Evolutionary conservation across 2,113 vertebrate genomes (phyloP).

Genomic region (Choloepus hoffmanni): DNA sequence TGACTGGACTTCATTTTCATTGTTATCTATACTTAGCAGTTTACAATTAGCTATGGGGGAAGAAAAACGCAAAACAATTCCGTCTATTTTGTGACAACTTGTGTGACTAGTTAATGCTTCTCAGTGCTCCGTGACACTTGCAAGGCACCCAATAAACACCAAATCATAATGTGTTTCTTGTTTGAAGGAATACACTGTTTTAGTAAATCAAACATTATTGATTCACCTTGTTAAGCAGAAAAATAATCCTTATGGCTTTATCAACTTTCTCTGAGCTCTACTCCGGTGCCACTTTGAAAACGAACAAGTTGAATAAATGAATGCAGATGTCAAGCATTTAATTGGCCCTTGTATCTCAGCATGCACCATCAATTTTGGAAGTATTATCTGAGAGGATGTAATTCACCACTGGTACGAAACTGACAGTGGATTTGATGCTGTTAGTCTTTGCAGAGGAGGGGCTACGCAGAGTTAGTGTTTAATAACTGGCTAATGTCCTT

Average conservation of each 20-base stretch:
- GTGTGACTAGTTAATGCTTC: constrained; percentile 33
- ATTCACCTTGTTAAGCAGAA: constrained; percentile 54
- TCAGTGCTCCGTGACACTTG: neutral
- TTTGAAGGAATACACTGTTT: neutral
- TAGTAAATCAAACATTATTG: neutral
- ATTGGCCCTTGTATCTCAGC: constrained; percentile 47
- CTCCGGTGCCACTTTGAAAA: constrained; percentile 38
- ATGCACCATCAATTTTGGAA: neutral
- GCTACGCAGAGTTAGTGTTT: neutral
- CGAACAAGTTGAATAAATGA: constrained; percentile 32
- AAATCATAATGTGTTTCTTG: neutral
- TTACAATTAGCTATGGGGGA: neutral
- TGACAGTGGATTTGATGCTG: neutral
- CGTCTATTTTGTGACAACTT: constrained; percentile 14
- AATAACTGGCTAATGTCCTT: neutral
- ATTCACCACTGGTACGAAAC: neutral
- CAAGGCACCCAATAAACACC: neutral
- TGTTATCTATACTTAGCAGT: neutral
- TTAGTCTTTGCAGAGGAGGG: neutral
- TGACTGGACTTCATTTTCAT: neutral
- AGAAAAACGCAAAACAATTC: neutral
- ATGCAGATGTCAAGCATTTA: constrained; percentile 52
- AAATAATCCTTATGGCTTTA: constrained; percentile 30
- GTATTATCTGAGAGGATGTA: neutral
- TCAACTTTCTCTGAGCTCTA: constrained; percentile 14